Evolutionary conservation across 2,888 invertebrate species (phyloP), one percentile per base, ranked within the genome.

Genomic region (Pammene aurita): DNA sequence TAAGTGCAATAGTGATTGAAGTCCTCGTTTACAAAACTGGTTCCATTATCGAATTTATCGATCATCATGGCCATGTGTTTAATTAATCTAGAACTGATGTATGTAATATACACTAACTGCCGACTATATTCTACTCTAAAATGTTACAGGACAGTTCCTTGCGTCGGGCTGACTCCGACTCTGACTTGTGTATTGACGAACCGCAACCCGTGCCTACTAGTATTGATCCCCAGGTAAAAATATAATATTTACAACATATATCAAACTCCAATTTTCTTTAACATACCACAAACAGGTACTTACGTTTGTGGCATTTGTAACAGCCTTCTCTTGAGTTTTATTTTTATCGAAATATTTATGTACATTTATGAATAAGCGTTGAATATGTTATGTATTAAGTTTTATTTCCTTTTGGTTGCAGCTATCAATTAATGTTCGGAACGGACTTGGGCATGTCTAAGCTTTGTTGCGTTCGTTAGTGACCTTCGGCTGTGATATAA

Each of bases 161-260:
- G 71, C 93, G 95, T 77, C 94, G 95, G 80, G 93, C 95, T 57
- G 97, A 97, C 87, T 97, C 97, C 5, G 97, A 98, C 89, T 97
- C 97, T n/a, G 97, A 98, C 87, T 94, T 97, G 74, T 97, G 97
- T 87, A 95, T 97, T 78, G 96, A 96, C 80, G 97, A 97, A 70
- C 85, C 85, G 48, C 89, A 87, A 70, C 80, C 87, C 11, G 82
- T 85, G 57, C 92, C 92, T 34, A 81, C 89, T 11, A 89, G 80
- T 74, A 91, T 92, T 72, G 92, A 92, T 73, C 92, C 92, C 58
- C 92, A 92, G 91, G 92, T 92, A 85, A 78, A 62, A 57, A 46
- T 67, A 41, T 44, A 26, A 60, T 58, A 38, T 26, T 26, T 48
- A 9, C 50, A 5, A 14, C 16, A 16, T 38, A 46, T 18, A 26